These are phyloP conservation scores for Drosophila tani DNA, from an alignment of 1,140 invertebrate genomes.

Conservation along the genomic window DNA sequence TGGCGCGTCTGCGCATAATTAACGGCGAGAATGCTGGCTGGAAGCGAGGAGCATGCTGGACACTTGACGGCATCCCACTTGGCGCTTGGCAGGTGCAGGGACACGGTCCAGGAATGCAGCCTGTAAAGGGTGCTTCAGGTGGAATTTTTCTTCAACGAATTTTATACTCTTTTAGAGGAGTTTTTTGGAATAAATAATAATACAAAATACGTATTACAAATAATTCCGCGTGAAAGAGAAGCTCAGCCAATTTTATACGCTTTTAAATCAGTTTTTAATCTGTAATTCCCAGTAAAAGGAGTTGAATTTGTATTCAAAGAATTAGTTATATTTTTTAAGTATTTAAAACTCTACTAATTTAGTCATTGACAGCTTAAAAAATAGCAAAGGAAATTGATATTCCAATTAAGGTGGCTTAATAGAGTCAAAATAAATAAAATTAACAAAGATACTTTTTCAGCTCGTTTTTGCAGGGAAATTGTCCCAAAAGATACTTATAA, in stretches of 20 bases:
- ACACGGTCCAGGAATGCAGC: slow-evolving; percentile 23
- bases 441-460: neutral
- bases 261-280: neutral
- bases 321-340: neutral
- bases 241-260: neutral
- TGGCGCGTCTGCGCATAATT: slow-evolving; percentile 80
- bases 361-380: slow-evolving; percentile 1
- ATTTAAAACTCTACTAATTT: neutral
- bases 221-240: no score
- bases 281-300: neutral
- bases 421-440: accelerated
- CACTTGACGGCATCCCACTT: slow-evolving; percentile 56
- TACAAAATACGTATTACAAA: no score
- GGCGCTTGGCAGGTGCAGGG: slow-evolving; percentile 64
- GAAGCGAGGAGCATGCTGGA: slow-evolving; percentile 32
- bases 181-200: neutral
- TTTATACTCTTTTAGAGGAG: neutral
- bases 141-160: neutral
- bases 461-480: neutral
- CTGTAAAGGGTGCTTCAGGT: neutral
- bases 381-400: neutral
- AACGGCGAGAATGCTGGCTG: slow-evolving; percentile 31
- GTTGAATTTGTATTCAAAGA: neutral
- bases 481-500: neutral
- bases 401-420: neutral